A percentile compares a stretch with the other conserved stretches of the same genome.
Conservation (phyloP, 1,140 invertebrate species). For the Tachypleus tridentatus region DNA sequence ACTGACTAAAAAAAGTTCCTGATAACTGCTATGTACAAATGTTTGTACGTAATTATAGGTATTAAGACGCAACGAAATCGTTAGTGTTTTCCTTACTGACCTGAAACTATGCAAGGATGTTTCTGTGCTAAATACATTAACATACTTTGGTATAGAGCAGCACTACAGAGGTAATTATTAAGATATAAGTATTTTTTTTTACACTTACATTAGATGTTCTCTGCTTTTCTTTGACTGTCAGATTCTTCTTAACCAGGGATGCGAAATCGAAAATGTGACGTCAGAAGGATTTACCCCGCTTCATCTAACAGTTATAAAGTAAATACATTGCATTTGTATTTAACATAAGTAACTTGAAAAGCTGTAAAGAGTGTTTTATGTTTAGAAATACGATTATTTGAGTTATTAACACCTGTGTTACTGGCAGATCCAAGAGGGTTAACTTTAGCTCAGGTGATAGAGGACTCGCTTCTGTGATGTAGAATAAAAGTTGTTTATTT, state of each 20-base stretch:
- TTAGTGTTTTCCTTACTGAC: not conserved
- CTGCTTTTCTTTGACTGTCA: conserved; percentile 9
- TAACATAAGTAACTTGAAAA: too few species aligned
- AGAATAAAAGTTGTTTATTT: too few species aligned
- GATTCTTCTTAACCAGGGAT: conserved; percentile 33
- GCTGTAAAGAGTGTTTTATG: too few species aligned
- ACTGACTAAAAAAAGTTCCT: too few species aligned
- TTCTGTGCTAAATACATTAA: too few species aligned
- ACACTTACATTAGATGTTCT: too few species aligned
- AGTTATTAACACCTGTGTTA: too few species aligned
- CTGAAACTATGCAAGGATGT: not conserved
- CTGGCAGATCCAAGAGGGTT: too few species aligned
- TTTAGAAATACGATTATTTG: too few species aligned
- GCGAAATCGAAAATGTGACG: conserved; percentile 28
- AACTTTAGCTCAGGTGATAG: too few species aligned
- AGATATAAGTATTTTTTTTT: not conserved
- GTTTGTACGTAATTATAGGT: not conserved
- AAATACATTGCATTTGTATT: conserved; percentile 9
- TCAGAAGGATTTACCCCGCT: conserved; percentile 33
- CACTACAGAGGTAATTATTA: not conserved
- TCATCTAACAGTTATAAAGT: conserved; percentile 34
- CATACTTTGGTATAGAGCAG: not conserved
- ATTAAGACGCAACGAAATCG: not conserved
- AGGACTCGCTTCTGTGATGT: too few species aligned
- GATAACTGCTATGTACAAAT: too few species aligned